A percentile compares a stretch with the other conserved stretches of the same genome.
phyloP scores from a whole-genome alignment of 1,140 invertebrate genomes.

The Nixonia krombeini region DNA sequence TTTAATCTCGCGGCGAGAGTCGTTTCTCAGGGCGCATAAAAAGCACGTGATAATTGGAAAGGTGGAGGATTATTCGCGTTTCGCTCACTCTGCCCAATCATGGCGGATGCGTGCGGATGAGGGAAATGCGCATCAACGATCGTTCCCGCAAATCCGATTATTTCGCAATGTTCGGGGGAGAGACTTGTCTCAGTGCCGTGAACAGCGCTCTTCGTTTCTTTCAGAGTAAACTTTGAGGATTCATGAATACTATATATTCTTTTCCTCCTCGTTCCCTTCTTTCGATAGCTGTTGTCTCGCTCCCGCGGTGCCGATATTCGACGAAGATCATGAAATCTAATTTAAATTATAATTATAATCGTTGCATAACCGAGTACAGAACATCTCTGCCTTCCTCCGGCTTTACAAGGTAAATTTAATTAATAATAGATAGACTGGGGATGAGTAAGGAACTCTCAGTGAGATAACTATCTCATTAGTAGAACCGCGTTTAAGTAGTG shows the following conservation, averaged over 20 bases:
- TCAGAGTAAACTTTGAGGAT: conserved; percentile 3
- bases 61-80: no score
- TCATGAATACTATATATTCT: conserved; percentile 1
- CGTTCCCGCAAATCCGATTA: no score
- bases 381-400: neutral
- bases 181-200: no score
- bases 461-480: conserved; percentile 36
- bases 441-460: conserved; percentile 11
- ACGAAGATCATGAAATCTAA: conserved; percentile 48
- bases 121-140: no score
- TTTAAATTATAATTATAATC: conserved; percentile 57
- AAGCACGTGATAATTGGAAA: no score
- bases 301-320: conserved; percentile 13
- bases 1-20: no score
- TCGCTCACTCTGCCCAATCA: no score
- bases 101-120: no score
- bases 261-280: neutral
- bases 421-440: conserved; percentile 37
- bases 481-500: neutral
- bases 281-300: conserved; percentile 8
- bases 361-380: conserved; percentile 8
- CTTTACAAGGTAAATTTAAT: conserved; percentile 42
- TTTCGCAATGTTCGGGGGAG: no score
- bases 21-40: no score
- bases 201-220: neutral